Base-by-base conservation (phyloP, 2,113 vertebrate genomes). In the Passer domesticus region DNA sequence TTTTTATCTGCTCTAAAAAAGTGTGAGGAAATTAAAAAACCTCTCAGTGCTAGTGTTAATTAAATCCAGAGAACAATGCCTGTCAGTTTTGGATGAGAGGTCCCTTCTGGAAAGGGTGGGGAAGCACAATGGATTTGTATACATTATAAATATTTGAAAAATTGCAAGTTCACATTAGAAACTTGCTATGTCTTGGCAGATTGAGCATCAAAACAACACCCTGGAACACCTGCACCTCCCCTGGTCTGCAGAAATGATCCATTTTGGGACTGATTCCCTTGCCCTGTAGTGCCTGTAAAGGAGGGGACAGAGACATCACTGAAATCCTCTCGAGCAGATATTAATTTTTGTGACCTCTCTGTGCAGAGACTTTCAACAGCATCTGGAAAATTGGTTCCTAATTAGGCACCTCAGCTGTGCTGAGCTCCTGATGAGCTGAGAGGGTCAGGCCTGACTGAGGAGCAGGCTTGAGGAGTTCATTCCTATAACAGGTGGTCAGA, bases 1-100 rank as follows among this genome's bases (percentile, higher is more conserved):
- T 8, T 22, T 79, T 73, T 52, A 60, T 50, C 21, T 50, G 4
- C 24, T 52, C 77, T 66, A 80, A 24, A 0, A 31, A 33, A 73
- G 52, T 2, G 10, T 17, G 7, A 43, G 15, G 14, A 33, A 43
- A 75, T 2, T 13, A 22, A 44, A n/a, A 62, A 4, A 0, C 6
- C 4, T 21, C 19, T 6, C 5, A 13, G 5, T 73, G 8, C 22
- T 43, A 25, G 12, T 58, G 16, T 7, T 75, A 41, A 30, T 44
- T 53, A 49, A 59, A n/a, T 18, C 43, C 79, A 31, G 11, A 70
- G 23, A 13, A 41, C 18, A 19, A 16, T 3, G 5, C 25, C 19
- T 23, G 8, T 16, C 18, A 64, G 11, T 52, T 79, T 76, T 75
- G 19, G 52, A 43, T 35, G 16, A 55, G 23, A 76, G 6, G 1